Conservation (phyloP, 2,113 vertebrate genomes). For the Colistium nudipinnis region DNA sequence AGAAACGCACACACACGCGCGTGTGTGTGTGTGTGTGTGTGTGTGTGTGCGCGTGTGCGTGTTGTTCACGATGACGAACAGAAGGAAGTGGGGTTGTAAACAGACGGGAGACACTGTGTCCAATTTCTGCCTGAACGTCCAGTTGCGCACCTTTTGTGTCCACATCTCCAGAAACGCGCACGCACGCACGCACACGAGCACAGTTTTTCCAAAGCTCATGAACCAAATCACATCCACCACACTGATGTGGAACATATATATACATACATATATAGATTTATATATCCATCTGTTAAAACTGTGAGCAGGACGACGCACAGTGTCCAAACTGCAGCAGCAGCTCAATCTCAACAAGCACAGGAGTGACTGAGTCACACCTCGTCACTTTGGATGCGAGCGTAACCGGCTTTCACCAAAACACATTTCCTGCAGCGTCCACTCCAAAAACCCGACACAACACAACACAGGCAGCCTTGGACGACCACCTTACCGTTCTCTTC, state of each 20-base stretch:
- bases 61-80: not conserved
- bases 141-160: slow-evolving; percentile 33
- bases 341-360: not conserved
- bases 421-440: slow-evolving; percentile 27
- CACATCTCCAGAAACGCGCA: not conserved
- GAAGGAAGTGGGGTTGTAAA: not conserved
- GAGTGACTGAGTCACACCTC: slow-evolving; percentile 29
- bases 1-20: too few relatives aligned
- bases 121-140: slow-evolving; percentile 10
- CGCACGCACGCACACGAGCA: not conserved
- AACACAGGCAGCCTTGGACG: not conserved
- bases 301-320: slow-evolving; percentile 27
- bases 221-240: slow-evolving; percentile 37
- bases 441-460: not conserved
- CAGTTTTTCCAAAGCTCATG: slow-evolving; percentile 9
- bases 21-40: not conserved
- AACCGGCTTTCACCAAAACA: slow-evolving; percentile 15
- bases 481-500: slow-evolving; percentile 68
- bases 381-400: slow-evolving; percentile 4
- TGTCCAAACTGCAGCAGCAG: slow-evolving; percentile 21
- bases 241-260: not conserved
- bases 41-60: not conserved
- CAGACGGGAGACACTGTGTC: not conserved
- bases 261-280: not conserved
- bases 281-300: slow-evolving; percentile 35